Conservation (phyloP, 1,140 invertebrate genomes). For the Ooceraea biroi region DNA sequence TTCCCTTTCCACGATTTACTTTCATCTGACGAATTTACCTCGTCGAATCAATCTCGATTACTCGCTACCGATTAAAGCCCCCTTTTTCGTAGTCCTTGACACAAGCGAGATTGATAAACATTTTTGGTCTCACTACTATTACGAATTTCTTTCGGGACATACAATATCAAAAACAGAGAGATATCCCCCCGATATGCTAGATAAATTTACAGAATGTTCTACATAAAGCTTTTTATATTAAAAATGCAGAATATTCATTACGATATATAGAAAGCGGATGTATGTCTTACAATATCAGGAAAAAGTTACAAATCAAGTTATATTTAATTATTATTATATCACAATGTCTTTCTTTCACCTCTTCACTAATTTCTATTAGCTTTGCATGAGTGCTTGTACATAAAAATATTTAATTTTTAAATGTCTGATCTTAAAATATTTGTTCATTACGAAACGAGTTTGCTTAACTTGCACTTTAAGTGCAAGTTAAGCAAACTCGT, state of each 20-base stretch:
- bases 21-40: constrained; percentile 62
- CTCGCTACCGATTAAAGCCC: constrained; percentile 60
- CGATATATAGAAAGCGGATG: too few relatives aligned
- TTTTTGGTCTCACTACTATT: constrained; percentile 32
- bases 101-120: constrained; percentile 53
- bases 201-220: background rate
- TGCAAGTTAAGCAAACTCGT: too few relatives aligned
- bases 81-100: constrained; percentile 17
- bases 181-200: background rate
- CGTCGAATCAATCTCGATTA: constrained; percentile 64
- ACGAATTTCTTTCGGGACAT: background rate
- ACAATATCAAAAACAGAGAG: background rate
- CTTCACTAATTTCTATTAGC: too few relatives aligned
- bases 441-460: too few relatives aligned
- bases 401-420: too few relatives aligned
- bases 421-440: too few relatives aligned
- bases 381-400: too few relatives aligned
- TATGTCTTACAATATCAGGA: too few relatives aligned
- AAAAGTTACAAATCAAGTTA: background rate
- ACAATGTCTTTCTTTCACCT: too few relatives aligned
- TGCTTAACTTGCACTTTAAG: too few relatives aligned
- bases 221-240: background rate
- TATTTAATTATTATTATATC: too few relatives aligned
- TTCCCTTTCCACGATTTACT: constrained; percentile 64
- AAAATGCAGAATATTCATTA: background rate